phyloP scores from a whole-genome alignment of 2,113 vertebrate genomes.

The Cichladusa arquata region DNA sequence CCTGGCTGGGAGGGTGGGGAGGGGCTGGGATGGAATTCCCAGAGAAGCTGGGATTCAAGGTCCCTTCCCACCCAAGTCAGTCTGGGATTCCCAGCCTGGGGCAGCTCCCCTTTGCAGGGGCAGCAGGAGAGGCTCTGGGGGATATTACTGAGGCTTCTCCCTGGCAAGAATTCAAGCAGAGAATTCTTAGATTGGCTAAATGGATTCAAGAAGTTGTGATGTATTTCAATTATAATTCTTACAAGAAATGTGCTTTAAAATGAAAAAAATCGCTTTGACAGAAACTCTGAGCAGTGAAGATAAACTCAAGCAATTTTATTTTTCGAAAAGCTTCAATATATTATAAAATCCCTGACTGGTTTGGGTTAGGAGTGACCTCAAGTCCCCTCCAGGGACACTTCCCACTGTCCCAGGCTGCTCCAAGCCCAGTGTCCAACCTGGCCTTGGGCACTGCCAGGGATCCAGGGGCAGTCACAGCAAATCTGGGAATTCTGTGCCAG shows the following conservation, averaged over 20 bases:
- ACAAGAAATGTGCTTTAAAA: neutral
- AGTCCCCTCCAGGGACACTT: neutral
- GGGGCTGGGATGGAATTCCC: neutral
- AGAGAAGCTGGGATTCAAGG: neutral
- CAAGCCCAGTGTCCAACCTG: too few species aligned
- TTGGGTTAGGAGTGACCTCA: accelerated
- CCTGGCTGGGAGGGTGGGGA: neutral
- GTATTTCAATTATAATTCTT: neutral
- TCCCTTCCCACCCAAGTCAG: neutral
- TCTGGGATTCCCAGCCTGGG: neutral
- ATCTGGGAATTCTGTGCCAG: neutral
- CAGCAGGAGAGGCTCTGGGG: too few species aligned
- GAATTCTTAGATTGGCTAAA: neutral
- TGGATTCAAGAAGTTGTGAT: neutral
- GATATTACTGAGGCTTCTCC: neutral
- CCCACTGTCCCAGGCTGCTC: too few species aligned
- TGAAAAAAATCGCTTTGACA: neutral
- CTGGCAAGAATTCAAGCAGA: neutral
- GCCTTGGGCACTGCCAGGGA: neutral
- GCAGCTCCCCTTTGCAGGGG: neutral
- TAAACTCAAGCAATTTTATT: neutral
- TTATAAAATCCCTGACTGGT: neutral
- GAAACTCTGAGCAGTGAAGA: neutral
- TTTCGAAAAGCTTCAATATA: neutral
- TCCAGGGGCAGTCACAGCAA: neutral